phyloP scores from a whole-genome alignment of 30 jellyfish, hydroid and myxozoan genomes.

The Aurelia coerulea region DNA sequence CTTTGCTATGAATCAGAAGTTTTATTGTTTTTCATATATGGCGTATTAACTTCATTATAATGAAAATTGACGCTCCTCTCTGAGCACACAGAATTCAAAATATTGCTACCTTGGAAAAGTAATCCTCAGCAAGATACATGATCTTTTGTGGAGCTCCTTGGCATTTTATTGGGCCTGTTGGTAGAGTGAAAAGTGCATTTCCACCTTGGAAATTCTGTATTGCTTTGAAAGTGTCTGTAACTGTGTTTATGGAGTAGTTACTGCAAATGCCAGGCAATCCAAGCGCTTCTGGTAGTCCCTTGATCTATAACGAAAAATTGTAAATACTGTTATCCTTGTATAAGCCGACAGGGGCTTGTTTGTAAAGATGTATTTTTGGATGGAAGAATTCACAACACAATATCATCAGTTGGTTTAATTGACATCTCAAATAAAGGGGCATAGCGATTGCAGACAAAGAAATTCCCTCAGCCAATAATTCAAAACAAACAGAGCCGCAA shows the following conservation, averaged over 20 bases:
- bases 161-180: slow-evolving; percentile 96
- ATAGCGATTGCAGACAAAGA: no score
- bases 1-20: no score
- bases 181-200: slow-evolving; percentile 92
- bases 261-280: slow-evolving; percentile 95
- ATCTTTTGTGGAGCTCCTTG: slow-evolving; percentile 99
- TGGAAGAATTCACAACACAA: neutral
- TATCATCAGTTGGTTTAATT: no score
- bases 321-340: neutral
- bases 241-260: slow-evolving; percentile 86
- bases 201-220: slow-evolving; percentile 92
- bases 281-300: slow-evolving; percentile 89
- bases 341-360: neutral
- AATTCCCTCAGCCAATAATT: no score
- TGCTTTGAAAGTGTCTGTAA: slow-evolving; percentile 72
- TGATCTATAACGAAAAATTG: slow-evolving; percentile 42
- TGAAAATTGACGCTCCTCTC: no score
- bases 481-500: no score
- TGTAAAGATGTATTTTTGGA: neutral
- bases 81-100: no score
- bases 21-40: no score
- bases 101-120: slow-evolving; percentile 70
- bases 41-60: no score
- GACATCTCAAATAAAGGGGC: no score
- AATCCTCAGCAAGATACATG: slow-evolving; percentile 97